Base-by-base conservation (phyloP, 2,888 invertebrate species). In the Tolmerus cingulatus region DNA sequence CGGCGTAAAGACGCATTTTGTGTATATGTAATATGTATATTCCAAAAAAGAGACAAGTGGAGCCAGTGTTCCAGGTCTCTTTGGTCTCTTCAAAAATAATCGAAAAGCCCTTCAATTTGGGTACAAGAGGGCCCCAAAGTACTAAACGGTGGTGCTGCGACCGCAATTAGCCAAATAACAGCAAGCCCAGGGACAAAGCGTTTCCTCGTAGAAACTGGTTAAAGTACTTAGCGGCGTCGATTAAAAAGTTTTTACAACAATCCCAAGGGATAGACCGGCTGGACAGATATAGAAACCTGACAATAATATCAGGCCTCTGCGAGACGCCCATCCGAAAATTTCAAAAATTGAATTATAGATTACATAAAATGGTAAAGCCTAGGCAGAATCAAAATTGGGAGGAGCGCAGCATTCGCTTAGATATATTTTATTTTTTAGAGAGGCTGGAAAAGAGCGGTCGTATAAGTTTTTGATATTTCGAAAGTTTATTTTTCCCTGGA, bases 301-400 rank as follows among this genome's bases (percentile, higher is more conserved):
- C 23, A 12, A 23, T 66, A 14, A 55, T 8, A 19, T 55, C 55
- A 55, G 55, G 8, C 8, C 1, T 43, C 5, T 12, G 3, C 19
- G 40, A n/a, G n/a, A 78, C 78, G 78, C 78, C 78, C 78, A 78
- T 43, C 12, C 27, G 3, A 23, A 43, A 78, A 78, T 9, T 78
- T 19, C 37, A 8, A 78, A 46, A 78, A 78, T 78, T 78, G 5
- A 78, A 78, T 78, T 78, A 78, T 43, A 78, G n/a, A 78, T 78
- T 78, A 78, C 78, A 78, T 78, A 78, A 78, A 43, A 78, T 78
- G 23, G 43, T 4, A 78, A 37, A 66, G 23, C 66, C 0, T 2
- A 66, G 27, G 66, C 51, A 51, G 0, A 66, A 14, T 16, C 43
- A 46, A 66, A 12, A 27, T 8, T 23, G 23, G 27, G 23, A 66